Evolutionary conservation across 2,888 invertebrate genomes (phyloP).

Genomic region (Chorisops tibialis): DNA sequence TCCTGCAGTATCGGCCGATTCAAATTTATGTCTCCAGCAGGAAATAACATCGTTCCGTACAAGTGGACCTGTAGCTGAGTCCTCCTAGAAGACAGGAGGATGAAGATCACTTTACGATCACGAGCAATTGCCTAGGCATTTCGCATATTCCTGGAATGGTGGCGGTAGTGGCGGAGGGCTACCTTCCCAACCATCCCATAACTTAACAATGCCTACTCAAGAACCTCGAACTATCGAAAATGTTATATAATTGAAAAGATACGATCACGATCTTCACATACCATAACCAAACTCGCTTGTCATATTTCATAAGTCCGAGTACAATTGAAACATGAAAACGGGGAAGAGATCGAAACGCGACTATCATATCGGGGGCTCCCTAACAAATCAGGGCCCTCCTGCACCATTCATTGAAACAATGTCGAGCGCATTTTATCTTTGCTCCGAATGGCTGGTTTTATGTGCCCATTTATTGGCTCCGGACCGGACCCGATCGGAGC

Average conservation of each 20-base stretch:
- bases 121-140: too few relatives aligned
- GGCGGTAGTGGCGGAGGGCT: too few relatives aligned
- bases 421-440: neutral
- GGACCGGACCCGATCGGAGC: neutral
- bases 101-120: too few relatives aligned
- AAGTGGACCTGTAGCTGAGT: too few relatives aligned
- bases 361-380: neutral
- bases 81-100: too few relatives aligned
- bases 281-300: constrained; percentile 25
- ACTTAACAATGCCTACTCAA: too few relatives aligned
- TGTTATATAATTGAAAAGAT: constrained; percentile 31
- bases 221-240: constrained; percentile 1
- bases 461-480: neutral
- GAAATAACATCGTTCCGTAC: too few relatives aligned
- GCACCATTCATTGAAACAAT: constrained; percentile 22
- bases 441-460: constrained; percentile 1
- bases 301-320: constrained; percentile 30
- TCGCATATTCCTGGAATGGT: too few relatives aligned
- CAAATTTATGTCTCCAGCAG: constrained; percentile 4
- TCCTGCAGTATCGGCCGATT: neutral
- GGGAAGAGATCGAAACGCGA: constrained; percentile 10
- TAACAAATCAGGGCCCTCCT: neutral
- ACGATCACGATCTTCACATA: constrained; percentile 29
- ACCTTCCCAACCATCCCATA: too few relatives aligned
- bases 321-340: constrained; percentile 29